A percentile compares a stretch with the other conserved stretches of the same genome.
Evolutionary conservation across 2,797 vertebrate genomes (phyloP).

Genomic region (Coracias cyanogaster): DNA sequence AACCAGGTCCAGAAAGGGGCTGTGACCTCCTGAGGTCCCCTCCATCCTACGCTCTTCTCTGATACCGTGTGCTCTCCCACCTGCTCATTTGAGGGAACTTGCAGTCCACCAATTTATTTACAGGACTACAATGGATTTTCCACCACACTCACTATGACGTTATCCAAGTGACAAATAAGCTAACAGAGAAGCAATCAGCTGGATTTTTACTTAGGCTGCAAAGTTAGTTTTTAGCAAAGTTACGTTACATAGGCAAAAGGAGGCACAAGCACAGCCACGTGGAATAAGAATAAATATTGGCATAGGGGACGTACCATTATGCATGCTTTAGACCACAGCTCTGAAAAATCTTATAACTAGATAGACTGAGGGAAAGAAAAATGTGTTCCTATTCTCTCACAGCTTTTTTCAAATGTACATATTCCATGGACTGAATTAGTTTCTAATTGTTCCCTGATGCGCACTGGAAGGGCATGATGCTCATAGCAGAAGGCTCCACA

Average conservation of each 20-base stretch:
- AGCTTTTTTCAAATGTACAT: background rate
- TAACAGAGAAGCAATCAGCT: background rate
- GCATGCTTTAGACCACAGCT: background rate
- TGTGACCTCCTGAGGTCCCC: background rate
- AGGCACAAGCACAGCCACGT: background rate
- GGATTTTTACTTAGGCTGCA: background rate
- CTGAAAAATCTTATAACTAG: background rate
- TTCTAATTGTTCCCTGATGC: constrained; percentile 13
- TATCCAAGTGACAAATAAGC: background rate
- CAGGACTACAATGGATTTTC: background rate
- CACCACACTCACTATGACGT: background rate
- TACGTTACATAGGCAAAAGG: background rate
- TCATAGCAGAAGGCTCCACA: background rate
- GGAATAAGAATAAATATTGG: background rate
- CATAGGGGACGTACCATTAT: background rate
- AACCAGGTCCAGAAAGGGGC: background rate
- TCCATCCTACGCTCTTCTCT: background rate
- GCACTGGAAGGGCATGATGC: background rate
- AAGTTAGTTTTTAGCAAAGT: background rate
- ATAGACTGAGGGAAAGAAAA: background rate
- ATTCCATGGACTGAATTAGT: background rate
- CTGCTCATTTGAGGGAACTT: background rate
- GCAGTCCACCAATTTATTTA: accelerated
- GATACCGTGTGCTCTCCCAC: background rate
- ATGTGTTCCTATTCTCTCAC: background rate